Conservation (phyloP, 2,888 invertebrate species). For the Pelosia muscerda region DNA sequence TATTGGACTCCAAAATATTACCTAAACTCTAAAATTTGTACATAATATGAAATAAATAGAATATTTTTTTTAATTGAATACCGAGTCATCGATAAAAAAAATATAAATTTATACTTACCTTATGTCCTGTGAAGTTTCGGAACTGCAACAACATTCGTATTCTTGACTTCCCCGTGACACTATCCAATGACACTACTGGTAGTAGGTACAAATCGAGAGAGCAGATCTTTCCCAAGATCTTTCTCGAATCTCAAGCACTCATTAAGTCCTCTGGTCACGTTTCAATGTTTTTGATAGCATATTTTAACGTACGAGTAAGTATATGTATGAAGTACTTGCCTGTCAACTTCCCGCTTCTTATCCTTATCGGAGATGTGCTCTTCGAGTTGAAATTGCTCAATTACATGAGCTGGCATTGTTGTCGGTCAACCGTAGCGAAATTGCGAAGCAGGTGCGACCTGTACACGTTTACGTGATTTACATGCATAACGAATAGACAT, state of each 20-base stretch:
- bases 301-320: conserved; percentile 30
- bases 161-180: too few species aligned
- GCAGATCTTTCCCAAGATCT: conserved; percentile 39
- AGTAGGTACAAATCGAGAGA: conserved; percentile 12
- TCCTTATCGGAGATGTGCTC: conserved; percentile 78
- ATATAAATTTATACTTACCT: not conserved
- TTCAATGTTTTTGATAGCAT: conserved; percentile 30
- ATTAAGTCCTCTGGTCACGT: conserved; percentile 39
- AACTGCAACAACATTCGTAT: not conserved
- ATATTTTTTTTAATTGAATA: conserved; percentile 10
- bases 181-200: too few species aligned
- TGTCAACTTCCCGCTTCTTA: conserved; percentile 72
- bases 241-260: conserved; percentile 23
- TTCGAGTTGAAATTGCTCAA: conserved; percentile 76
- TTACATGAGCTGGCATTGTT: conserved; percentile 78
- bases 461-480: conserved; percentile 70
- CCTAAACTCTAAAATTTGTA: conserved; percentile 53
- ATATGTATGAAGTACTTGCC: conserved; percentile 37
- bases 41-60: conserved; percentile 39
- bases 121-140: not conserved
- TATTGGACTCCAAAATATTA: conserved; percentile 53
- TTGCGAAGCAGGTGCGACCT: conserved; percentile 76
- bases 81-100: too few species aligned
- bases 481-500: conserved; percentile 61
- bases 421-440: conserved; percentile 75